phyloP scores from a whole-genome alignment of 2,888 invertebrate genomes.

The Habroteleia sp. region DNA sequence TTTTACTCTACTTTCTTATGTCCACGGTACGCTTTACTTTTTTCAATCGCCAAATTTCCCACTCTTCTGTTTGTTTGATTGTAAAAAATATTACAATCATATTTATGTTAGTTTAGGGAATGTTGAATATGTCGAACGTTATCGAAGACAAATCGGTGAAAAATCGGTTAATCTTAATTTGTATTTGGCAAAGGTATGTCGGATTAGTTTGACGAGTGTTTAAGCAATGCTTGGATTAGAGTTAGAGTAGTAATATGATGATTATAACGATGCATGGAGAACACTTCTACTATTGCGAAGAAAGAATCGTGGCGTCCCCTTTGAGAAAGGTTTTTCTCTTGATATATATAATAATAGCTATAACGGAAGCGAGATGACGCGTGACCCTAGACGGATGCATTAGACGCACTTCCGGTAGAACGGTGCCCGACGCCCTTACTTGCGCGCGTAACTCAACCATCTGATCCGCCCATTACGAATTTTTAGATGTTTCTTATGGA shows the following conservation, averaged over 20 bases:
- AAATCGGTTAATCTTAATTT: constrained; percentile 21
- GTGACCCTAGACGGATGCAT: constrained; percentile 83
- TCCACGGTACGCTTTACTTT: constrained; percentile 5
- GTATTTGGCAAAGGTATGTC: background rate
- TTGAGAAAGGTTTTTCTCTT: constrained; percentile 61
- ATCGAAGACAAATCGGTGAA: constrained; percentile 24
- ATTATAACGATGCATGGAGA: constrained; percentile 33
- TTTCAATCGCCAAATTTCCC: background rate
- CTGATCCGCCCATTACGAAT: constrained; percentile 67
- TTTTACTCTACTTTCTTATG: constrained; percentile 24
- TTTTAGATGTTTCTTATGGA: constrained; percentile 51
- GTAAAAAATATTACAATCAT: background rate
- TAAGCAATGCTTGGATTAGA: constrained; percentile 13
- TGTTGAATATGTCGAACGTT: too few relatives aligned
- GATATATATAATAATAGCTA: constrained; percentile 79
- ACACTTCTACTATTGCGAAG: constrained; percentile 19
- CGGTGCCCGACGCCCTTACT: constrained; percentile 73
- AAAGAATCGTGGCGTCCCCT: constrained; percentile 45
- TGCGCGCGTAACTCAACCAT: constrained; percentile 68
- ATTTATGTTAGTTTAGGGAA: background rate
- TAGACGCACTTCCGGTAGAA: constrained; percentile 84
- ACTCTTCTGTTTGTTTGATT: background rate
- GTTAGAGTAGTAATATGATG: constrained; percentile 15
- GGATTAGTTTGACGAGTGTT: constrained; percentile 3
- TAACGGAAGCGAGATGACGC: constrained; percentile 80